A percentile compares a stretch with the other conserved stretches of the same genome.
These are phyloP conservation scores for Rapana venosa DNA, from an alignment of 2,888 invertebrate genomes.

Conservation along the genomic window DNA sequence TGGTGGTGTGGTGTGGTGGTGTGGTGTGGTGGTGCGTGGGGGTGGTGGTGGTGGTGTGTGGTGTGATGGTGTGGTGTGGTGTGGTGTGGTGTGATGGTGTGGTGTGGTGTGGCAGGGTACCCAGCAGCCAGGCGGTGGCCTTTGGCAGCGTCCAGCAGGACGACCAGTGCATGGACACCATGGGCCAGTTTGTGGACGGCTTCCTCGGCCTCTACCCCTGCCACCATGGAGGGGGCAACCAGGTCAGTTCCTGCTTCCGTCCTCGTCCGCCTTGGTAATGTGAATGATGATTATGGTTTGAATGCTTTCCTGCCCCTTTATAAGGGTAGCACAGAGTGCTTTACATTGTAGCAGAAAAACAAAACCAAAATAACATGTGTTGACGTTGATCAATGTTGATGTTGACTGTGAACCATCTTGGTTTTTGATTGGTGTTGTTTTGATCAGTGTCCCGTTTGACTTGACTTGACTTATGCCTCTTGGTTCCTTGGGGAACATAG, in stretches of 20 bases:
- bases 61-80: not conserved
- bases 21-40: not conserved
- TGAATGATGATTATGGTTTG: not conserved
- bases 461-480: no score
- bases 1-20: not conserved
- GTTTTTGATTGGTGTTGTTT: no score
- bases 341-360: no score
- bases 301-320: no score
- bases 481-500: no score
- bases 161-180: conserved; percentile 90
- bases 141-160: conserved; percentile 89
- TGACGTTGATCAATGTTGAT: no score
- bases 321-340: no score
- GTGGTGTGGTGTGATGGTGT: no score
- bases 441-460: no score
- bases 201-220: conserved; percentile 94
- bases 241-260: conserved; percentile 79
- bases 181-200: conserved; percentile 91
- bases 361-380: no score
- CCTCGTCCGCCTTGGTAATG: not conserved
- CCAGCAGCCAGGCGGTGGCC: conserved; percentile 82
- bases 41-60: not conserved
- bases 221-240: conserved; percentile 97
- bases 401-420: no score
- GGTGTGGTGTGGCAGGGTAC: conserved; percentile 69